These are phyloP conservation scores for Cossypha heuglini DNA, from an alignment of 2,797 vertebrate genomes.

Conservation along the genomic window DNA sequence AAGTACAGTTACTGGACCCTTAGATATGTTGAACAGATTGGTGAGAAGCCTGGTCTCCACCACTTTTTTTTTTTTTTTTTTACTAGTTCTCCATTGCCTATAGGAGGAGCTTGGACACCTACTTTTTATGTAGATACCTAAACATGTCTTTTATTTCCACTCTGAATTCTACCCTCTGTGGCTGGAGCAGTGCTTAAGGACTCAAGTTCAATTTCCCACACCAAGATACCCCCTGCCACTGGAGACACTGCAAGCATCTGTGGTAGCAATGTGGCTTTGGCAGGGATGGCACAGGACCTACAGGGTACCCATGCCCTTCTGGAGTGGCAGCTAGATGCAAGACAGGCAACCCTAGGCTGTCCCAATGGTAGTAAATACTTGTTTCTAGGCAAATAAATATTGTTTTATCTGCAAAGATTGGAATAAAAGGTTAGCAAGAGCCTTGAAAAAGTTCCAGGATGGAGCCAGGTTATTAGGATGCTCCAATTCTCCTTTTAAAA, in stretches of 20 bases:
- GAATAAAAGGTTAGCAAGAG: background rate
- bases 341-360: background rate
- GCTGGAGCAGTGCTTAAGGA: background rate
- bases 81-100: background rate
- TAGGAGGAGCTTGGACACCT: background rate
- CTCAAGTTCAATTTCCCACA: background rate
- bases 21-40: rapidly evolving
- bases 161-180: background rate
- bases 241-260: background rate
- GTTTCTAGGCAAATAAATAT: background rate
- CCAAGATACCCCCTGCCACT: background rate
- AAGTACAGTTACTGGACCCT: background rate
- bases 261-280: background rate
- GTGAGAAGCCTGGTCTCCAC: background rate
- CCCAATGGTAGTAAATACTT: background rate
- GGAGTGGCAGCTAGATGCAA: background rate
- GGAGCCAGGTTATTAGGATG: background rate
- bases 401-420: background rate
- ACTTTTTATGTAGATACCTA: background rate
- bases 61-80: no score
- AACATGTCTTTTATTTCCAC: rapidly evolving
- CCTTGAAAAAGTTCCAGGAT: background rate
- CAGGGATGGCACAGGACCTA: background rate
- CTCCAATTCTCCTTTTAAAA: background rate
- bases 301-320: background rate